Conservation (phyloP, 2,797 vertebrate species). For the Sternotherus odoratus region DNA sequence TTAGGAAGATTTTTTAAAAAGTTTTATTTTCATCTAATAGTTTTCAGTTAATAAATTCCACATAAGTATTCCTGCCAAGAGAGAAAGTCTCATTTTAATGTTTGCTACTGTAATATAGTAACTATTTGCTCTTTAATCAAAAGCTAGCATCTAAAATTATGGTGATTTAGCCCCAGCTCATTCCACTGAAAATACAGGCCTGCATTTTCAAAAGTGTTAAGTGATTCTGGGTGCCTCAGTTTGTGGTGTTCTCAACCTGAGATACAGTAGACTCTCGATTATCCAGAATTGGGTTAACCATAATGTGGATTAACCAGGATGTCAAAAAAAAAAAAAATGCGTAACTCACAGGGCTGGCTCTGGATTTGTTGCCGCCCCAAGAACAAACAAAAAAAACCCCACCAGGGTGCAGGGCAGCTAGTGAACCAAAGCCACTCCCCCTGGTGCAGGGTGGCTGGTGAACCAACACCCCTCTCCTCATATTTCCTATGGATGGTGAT, state of each 20-base stretch:
- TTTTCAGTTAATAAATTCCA: constrained; percentile 35
- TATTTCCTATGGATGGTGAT: too few relatives aligned
- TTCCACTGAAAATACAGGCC: neutral
- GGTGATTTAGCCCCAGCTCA: neutral
- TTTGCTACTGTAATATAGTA: neutral
- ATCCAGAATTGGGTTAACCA: too few relatives aligned
- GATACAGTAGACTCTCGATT: too few relatives aligned
- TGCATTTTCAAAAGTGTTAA: neutral
- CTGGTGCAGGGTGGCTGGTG: too few relatives aligned
- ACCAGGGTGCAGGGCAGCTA: too few relatives aligned
- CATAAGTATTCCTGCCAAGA: constrained; percentile 3
- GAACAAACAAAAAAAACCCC: too few relatives aligned
- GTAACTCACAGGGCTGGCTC: too few relatives aligned
- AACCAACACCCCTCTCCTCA: too few relatives aligned
- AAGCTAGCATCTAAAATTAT: neutral
- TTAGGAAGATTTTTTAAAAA: constrained; percentile 50
- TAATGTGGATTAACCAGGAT: too few relatives aligned
- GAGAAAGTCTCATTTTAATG: constrained; percentile 29
- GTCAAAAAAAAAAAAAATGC: too few relatives aligned
- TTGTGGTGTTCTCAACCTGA: neutral
- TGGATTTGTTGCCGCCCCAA: too few relatives aligned
- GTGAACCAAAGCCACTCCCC: too few relatives aligned
- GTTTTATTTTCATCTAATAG: constrained; percentile 45
- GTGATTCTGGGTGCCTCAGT: neutral
- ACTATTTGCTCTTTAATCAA: neutral